phyloP scores from a whole-genome alignment of 53 echinoderm and acorn worm species.

The Holothuria leucospilota region DNA sequence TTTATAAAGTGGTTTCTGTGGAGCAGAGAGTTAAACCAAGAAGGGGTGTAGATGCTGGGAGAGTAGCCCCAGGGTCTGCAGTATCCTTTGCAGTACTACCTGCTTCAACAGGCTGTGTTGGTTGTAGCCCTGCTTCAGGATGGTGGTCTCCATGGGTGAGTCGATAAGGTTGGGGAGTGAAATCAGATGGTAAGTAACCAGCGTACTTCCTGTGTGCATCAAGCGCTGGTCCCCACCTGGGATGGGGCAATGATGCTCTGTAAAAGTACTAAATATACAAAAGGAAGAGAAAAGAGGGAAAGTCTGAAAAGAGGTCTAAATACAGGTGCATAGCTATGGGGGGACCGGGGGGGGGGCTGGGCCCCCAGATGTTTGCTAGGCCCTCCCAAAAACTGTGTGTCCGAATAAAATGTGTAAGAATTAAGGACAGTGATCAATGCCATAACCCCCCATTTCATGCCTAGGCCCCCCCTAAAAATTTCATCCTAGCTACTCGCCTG shows the following conservation, averaged over 20 bases:
- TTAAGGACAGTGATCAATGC: too few species aligned
- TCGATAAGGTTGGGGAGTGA: constrained; percentile 43
- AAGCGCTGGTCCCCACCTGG: constrained; percentile 64
- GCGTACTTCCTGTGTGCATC: constrained; percentile 49
- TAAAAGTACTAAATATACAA: constrained; percentile 51
- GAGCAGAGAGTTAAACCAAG: constrained; percentile 60
- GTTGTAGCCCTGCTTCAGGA: constrained; percentile 3
- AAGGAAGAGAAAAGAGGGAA: too few species aligned
- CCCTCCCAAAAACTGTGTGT: too few species aligned
- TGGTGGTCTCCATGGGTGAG: constrained; percentile 20
- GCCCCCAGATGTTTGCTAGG: too few species aligned
- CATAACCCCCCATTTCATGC: too few species aligned
- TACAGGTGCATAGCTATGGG: too few species aligned
- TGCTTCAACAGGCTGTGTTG: not conserved
- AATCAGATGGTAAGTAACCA: constrained; percentile 50
- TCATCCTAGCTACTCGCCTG: too few species aligned
- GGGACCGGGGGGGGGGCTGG: too few species aligned
- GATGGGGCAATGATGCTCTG: constrained; percentile 60
- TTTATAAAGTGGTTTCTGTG: constrained; percentile 65
- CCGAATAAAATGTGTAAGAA: too few species aligned
- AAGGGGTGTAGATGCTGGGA: constrained; percentile 57
- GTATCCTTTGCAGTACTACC: not conserved
- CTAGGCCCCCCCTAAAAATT: too few species aligned
- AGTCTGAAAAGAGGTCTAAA: not conserved
- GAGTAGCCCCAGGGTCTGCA: constrained; percentile 51